phyloP scores from a whole-genome alignment of 2,888 invertebrate species.

The Ellobium chinense region DNA sequence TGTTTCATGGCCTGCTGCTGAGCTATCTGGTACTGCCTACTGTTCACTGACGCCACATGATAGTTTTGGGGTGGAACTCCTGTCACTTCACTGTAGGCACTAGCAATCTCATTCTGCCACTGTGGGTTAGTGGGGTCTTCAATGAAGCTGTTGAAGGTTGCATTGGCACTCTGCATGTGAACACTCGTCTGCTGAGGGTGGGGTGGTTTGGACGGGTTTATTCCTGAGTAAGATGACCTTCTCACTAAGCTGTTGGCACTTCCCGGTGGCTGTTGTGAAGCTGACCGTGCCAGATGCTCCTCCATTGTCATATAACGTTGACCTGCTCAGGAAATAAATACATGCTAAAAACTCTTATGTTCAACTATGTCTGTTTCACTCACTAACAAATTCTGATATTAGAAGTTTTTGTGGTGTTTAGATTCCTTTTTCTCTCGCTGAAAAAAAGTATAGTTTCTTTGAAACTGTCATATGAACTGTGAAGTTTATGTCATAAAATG shows the following conservation, averaged over 20 bases:
- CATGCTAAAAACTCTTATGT: no score
- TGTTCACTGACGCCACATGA: conserved; percentile 63
- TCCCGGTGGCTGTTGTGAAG: conserved; percentile 45
- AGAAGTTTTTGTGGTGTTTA: no score
- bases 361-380: no score
- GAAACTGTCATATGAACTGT: no score
- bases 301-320: conserved; percentile 54
- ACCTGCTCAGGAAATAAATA: no score
- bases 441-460: no score
- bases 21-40: conserved; percentile 70
- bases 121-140: conserved; percentile 58
- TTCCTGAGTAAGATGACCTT: conserved; percentile 33
- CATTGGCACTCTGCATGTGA: conserved; percentile 69
- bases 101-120: conserved; percentile 67
- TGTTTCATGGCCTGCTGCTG: conserved; percentile 63
- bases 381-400: no score
- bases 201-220: background rate
- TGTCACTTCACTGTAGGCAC: conserved; percentile 67
- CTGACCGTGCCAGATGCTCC: conserved; percentile 56
- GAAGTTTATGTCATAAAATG: no score
- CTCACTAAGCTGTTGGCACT: background rate
- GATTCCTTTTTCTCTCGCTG: no score
- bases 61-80: conserved; percentile 67
- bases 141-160: conserved; percentile 74
- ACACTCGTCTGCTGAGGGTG: conserved; percentile 51